Evolutionary conservation across 2,113 vertebrate species (phyloP), one percentile per base, ranked within the genome.

Genomic region (Corythornis vintsioides): DNA sequence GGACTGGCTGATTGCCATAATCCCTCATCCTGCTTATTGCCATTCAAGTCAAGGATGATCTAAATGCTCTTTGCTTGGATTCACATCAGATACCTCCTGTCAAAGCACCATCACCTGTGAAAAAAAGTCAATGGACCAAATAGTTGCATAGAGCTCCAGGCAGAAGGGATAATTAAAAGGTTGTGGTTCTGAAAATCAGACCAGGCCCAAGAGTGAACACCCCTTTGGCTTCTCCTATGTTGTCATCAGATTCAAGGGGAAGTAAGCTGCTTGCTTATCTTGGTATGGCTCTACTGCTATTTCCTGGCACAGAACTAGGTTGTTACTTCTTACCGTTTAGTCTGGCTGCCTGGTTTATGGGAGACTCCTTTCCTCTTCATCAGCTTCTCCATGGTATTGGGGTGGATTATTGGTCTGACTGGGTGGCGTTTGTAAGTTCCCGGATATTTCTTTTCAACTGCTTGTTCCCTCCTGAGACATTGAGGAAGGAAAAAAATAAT

Each of bases 401-500:
- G 97, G 90, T 99, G 98, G 92, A 99, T 99, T 45, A 99, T 99
- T 71, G 99, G 99, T 79, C 99, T 98, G 67, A 99, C 98, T 80
- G 98, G 98, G 92, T 99, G 98, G 13, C 99, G 98, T 92, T 99
- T 99, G 95, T 99, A 99, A 65, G 98, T 98, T 14, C 99, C 99
- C 3, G 99, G 99, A 55, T 99, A 99, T 91, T 99, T 99, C 95
- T 99, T 99, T 95, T 99, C 99, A 95, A 99, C 99, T 3, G 98
- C 99, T 95, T 99, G 99, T 72, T 99, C 99, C 92, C 99, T 98
- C 95, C 99, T 99, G 93, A 83, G 89, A 77, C 22, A 85, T 65
- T 9, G 70, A 8, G 33, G 19, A 78, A 92, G 31, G 42, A 13
- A 12, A 84, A 57, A 42, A n/a, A n/a, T 22, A 47, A 13, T 6